Base-by-base conservation (phyloP, 2,797 vertebrate species). In the Parauchenoglanis ngamensis region DNA sequence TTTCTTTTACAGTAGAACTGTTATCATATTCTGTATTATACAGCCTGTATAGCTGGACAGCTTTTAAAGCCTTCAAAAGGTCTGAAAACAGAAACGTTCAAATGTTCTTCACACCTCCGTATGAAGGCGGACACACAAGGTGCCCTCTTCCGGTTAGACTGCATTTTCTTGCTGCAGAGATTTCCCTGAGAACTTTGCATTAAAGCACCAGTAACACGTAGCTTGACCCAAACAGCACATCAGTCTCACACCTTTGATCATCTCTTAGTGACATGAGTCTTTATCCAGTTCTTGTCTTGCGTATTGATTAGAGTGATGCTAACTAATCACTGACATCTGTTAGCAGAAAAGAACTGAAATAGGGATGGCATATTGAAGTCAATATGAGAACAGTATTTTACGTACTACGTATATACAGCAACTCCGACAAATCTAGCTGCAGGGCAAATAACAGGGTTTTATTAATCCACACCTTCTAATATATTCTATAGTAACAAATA, bases 31-130 rank as follows among this genome's bases (percentile, higher is more conserved):
- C n/a, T 31, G 81, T 19, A 68, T 83, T 68, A 31, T 23, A 23
- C 63, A 21, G 17, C 63, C 10, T 68, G 35, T 8, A 63, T 44
- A 15, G 21, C 56, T n/a, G 79, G 23, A 28, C 23, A 63, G 23
- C 57, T 46, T 81, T 44, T 44, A n/a, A 80, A 59, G 54, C 28
- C 31, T 79, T 79, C 19, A 35, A 35, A 79, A 61, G 35, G 21
- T 46, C 59, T 63, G 23, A 63, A 81, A 63, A 81, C 78, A 63
- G 57, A 81, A 81, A 57, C 25, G 8, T 31, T 6, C 28, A 78
- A 35, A 44, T 28, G 23, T 81, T 63, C 35, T 63, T 81, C 56
- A 57, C 40, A 46, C 40, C 35, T 15, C 78, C 23, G 35, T 80
- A 61, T 15, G 57, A 44, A 59, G 57, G 31, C 31, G 52, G 56